phyloP scores from a whole-genome alignment of 2,797 vertebrate species.

The Pipistrellus kuhlii region DNA sequence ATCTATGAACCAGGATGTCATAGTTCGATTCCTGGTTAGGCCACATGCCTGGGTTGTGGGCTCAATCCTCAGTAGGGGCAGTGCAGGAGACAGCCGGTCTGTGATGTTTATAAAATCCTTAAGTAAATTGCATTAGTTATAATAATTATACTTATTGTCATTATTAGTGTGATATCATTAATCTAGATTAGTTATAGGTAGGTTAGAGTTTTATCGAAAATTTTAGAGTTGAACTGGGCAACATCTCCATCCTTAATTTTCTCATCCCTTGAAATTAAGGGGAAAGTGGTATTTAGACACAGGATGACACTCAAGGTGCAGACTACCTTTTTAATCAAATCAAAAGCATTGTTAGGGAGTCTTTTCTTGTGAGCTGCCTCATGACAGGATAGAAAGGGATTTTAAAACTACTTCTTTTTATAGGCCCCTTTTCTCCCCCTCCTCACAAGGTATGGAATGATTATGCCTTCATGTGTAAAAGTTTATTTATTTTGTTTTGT shows the following conservation, averaged over 20 bases:
- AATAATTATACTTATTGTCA: neutral
- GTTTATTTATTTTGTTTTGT: constrained; percentile 22
- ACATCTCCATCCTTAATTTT: constrained; percentile 23
- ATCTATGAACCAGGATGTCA: neutral
- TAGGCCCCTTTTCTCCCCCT: neutral
- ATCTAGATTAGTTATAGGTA: constrained; percentile 1
- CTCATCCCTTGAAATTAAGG: constrained; percentile 38
- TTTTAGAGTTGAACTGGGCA: neutral
- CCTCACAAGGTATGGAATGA: neutral
- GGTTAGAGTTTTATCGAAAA: constrained; percentile 14
- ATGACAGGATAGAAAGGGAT: neutral
- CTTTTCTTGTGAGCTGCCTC: constrained; percentile 24
- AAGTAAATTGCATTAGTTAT: constrained; percentile 7
- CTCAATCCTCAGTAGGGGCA: neutral
- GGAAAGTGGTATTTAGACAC: neutral
- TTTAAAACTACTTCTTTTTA: constrained; percentile 30
- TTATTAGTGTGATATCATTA: constrained; percentile 20
- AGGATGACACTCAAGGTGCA: neutral
- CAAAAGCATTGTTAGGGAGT: neutral
- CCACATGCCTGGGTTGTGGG: neutral
- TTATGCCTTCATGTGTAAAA: constrained; percentile 44
- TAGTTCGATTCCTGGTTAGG: neutral
- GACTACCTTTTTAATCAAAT: constrained; percentile 8
- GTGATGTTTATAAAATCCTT: constrained; percentile 16
- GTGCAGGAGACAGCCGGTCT: neutral